Base-by-base conservation (phyloP, 2,888 invertebrate genomes). In the Stictocephala bisonia region DNA sequence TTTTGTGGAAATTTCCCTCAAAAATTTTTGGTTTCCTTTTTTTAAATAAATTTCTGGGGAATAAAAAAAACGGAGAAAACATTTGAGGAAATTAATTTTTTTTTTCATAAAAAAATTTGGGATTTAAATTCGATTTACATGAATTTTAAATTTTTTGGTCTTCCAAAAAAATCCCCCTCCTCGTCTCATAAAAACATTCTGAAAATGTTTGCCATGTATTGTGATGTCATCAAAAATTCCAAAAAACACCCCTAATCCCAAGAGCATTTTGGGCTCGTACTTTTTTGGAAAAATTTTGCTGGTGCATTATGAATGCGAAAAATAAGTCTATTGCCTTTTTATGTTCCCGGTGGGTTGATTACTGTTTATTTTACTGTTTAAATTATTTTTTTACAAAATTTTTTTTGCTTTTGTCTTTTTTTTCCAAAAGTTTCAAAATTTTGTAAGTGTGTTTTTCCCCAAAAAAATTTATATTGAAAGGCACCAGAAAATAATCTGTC, bases 311-410 rank as follows among this genome's bases (percentile, higher is more conserved):
- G 31, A 15, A 60, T 40, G n/a, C 60, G 35, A 22, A 60, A 60
- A 1, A 29, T 15, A 2, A 40, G 9, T 3, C 40, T 27, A 40
- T 60, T 60, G 13, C 31, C 60, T 24, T 60, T 60, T 11, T 35
- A 60, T 1, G 40, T 40, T 20, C 60, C 74, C 13, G 40, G 29
- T 26, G 73, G 72, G 9, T 60, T 74, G 31, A 64, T 48, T n/a
- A 74, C 71, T 2, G 70, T 48, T 64, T 71, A 64, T n/a, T 64
- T 40, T 1, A n/a, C n/a, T n/a, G n/a, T n/a, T n/a, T n/a, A n/a
- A n/a, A n/a, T n/a, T n/a, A n/a, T n/a, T n/a, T n/a, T n/a, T n/a
- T n/a, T n/a, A n/a, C n/a, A n/a, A n/a, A n/a, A n/a, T n/a, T n/a
- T n/a, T n/a, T n/a, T n/a, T n/a, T n/a, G n/a, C n/a, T n/a, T n/a